phyloP scores from a whole-genome alignment of 2,888 invertebrate species.

The Glyphotaelius pellucidus region DNA sequence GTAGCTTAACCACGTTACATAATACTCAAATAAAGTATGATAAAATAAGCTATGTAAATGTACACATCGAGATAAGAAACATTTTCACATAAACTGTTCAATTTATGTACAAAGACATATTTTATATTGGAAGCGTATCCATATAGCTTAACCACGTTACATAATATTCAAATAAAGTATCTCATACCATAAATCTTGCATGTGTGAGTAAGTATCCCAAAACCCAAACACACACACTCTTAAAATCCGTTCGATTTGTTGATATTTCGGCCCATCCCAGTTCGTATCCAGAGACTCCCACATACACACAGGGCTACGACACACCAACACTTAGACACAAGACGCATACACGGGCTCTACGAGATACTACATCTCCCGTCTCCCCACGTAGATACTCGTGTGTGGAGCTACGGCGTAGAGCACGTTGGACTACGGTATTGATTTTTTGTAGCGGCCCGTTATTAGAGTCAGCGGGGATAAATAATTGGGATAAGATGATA shows the following conservation, averaged over 20 bases:
- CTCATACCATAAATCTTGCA: not conserved
- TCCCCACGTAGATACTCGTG: constrained; percentile 52
- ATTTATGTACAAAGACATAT: not conserved
- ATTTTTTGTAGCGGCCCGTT: constrained; percentile 64
- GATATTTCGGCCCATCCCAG: constrained; percentile 36
- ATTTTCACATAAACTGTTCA: too few relatives aligned
- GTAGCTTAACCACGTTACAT: too few relatives aligned
- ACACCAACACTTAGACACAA: not conserved
- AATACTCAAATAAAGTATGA: too few relatives aligned
- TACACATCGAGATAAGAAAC: too few relatives aligned
- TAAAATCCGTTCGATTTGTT: constrained; percentile 30
- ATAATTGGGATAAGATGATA: not conserved
- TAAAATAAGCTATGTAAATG: too few relatives aligned
- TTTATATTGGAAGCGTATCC: not conserved
- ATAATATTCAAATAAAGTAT: not conserved
- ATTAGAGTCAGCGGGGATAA: constrained; percentile 21
- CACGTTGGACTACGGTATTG: constrained; percentile 61
- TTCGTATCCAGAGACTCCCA: not conserved
- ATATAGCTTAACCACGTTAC: not conserved
- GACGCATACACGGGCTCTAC: constrained; percentile 11
- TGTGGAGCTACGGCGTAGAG: constrained; percentile 64
- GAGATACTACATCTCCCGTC: constrained; percentile 25
- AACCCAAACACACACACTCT: not conserved
- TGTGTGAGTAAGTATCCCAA: not conserved
- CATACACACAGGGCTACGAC: constrained; percentile 19